These are phyloP conservation scores for Anguilla marmorata DNA, from an alignment of 2,797 vertebrate genomes.

Conservation along the genomic window DNA sequence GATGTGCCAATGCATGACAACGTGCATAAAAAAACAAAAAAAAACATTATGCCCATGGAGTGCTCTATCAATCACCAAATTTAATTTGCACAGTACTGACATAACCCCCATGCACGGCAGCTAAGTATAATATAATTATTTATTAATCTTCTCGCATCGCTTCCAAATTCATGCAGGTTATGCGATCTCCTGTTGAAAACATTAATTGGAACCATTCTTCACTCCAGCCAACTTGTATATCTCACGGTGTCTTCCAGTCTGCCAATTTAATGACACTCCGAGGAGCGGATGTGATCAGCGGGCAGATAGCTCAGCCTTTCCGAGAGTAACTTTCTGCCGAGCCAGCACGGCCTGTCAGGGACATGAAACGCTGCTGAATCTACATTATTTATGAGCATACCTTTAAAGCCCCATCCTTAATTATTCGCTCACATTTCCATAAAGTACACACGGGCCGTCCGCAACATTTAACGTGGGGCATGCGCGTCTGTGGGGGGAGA, in stretches of 20 bases:
- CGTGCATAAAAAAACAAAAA: background rate
- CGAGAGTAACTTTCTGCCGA: slow-evolving; percentile 64
- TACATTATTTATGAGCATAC: slow-evolving; percentile 80
- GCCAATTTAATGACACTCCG: slow-evolving; percentile 71
- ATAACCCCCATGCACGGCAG: slow-evolving; percentile 24
- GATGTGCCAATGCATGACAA: background rate
- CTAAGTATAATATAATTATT: slow-evolving; percentile 45
- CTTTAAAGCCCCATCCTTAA: slow-evolving; percentile 70
- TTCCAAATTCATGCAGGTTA: slow-evolving; percentile 9
- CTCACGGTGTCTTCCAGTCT: slow-evolving; percentile 60
- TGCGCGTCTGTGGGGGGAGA: background rate
- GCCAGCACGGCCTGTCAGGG: slow-evolving; percentile 72
- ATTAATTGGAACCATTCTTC: slow-evolving; percentile 60
- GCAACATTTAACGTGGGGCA: slow-evolving; percentile 35
- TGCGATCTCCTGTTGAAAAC: slow-evolving; percentile 45
- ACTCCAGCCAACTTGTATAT: slow-evolving; percentile 64
- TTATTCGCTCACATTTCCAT: slow-evolving; percentile 71
- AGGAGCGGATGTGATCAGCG: slow-evolving; percentile 70
- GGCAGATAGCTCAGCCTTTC: slow-evolving; percentile 70
- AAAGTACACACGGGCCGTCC: slow-evolving; percentile 47
- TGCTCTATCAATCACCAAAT: background rate
- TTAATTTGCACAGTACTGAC: background rate
- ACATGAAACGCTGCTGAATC: slow-evolving; percentile 68
- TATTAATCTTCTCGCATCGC: slow-evolving; percentile 42
- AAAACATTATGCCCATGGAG: background rate